Conservation (phyloP, 2,113 vertebrate genomes). For the Tretioscincus oriximinensis region DNA sequence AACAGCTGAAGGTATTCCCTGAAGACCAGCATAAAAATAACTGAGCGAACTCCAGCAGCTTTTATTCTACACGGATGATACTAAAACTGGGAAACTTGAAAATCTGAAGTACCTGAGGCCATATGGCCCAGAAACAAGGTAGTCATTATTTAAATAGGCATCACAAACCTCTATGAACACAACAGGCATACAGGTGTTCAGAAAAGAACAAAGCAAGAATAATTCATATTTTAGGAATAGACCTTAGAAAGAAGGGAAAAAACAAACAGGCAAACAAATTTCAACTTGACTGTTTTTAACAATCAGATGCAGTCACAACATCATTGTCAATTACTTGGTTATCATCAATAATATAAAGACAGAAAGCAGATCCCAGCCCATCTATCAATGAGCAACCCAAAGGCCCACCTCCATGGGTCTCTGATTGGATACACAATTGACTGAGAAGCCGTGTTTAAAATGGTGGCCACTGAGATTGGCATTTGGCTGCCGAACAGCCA, state of each 20-base stretch:
- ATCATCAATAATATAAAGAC: too few relatives aligned
- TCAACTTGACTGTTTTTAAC: too few relatives aligned
- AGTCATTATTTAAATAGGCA: slow-evolving; percentile 2
- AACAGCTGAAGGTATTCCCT: slow-evolving; percentile 4
- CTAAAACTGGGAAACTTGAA: neutral
- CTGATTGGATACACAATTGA: too few relatives aligned
- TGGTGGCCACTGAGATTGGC: too few relatives aligned
- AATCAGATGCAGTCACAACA: too few relatives aligned
- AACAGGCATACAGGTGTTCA: slow-evolving; percentile 33
- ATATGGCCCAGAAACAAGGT: slow-evolving; percentile 12
- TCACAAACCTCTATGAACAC: neutral
- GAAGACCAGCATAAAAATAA: slow-evolving; percentile 2
- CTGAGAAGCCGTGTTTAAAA: too few relatives aligned
- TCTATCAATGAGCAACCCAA: slow-evolving; percentile 1
- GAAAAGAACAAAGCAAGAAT: slow-evolving; percentile 16
- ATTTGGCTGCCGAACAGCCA: too few relatives aligned
- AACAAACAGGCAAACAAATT: too few relatives aligned
- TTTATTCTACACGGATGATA: slow-evolving; percentile 9
- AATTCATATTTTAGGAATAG: neutral
- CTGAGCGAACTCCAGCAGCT: neutral
- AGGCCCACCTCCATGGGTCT: too few relatives aligned
- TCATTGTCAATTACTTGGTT: too few relatives aligned
- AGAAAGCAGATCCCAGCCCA: neutral
- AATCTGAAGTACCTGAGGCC: neutral
- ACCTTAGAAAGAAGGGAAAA: too few relatives aligned